Base-by-base conservation (phyloP, 1,140 invertebrate species). In the Formica exsecta region DNA sequence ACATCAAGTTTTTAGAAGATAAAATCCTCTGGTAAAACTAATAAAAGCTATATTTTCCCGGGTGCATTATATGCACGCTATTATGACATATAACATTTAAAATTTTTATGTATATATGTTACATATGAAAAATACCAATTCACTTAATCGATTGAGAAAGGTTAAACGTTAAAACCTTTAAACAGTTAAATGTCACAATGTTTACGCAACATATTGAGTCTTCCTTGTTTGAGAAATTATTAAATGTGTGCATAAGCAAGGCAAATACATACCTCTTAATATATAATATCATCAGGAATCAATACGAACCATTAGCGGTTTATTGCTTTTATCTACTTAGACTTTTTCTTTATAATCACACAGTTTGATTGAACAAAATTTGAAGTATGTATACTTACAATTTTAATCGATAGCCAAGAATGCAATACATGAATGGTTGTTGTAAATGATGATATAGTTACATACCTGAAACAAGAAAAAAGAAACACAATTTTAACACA, bases 381-480 rank as follows among this genome's bases (percentile, higher is more conserved):
- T 51, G 29, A 68, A 48, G 22, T 16, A 48, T 57, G 36, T 44
- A 29, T 29, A 87, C 86, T 87, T 64, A 75, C 86, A 29, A n/a
- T 86, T 73, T 13, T 3, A 48, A 22, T 22, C 19, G 2, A n/a
- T 3, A 19, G 11, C 8, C 48, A 36, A 65, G 22, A 13, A 13
- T 4, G 3, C 8, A 0, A 36, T 22, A 41, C 6, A 57, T 25
- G 25, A 61, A 32, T 19, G 77, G 19, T 22, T 13, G 0, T 62
- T 25, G 38, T 65, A 25, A 48, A 48, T 36, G 19, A 62, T 61
- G 32, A 32, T 38, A 11, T 3, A 5, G 0, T 79, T 38, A 29
- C 91, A 70, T 92, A 92, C 91, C 91, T 92, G 91, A 86, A 92
- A 91, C 90, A 92, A 51, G 19, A 86, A 57, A 86, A 48, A 25